phyloP scores from a whole-genome alignment of 2,888 invertebrate genomes.

The Theretra japonica region DNA sequence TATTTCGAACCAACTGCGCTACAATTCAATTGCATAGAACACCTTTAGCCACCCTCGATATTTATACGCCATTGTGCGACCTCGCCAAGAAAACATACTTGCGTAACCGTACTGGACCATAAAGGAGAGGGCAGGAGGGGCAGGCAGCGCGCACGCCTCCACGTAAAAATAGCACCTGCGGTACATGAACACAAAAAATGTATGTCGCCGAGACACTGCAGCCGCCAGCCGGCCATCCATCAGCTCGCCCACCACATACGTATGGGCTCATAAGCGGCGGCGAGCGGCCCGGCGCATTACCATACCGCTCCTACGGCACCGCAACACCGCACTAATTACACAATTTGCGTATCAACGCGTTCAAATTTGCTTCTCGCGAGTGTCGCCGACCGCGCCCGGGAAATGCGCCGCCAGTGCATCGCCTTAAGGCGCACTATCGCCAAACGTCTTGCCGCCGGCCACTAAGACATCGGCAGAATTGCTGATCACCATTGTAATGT shows the following conservation, averaged over 20 bases:
- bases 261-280: slow-evolving; percentile 38
- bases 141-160: neutral
- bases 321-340: slow-evolving; percentile 72
- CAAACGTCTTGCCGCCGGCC: slow-evolving; percentile 52
- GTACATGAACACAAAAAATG: slow-evolving; percentile 51
- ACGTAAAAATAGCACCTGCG: slow-evolving; percentile 42
- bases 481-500: slow-evolving; percentile 79
- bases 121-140: neutral
- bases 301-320: slow-evolving; percentile 64
- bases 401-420: slow-evolving; percentile 35
- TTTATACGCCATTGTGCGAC: slow-evolving; percentile 12
- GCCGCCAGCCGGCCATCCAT: slow-evolving; percentile 47
- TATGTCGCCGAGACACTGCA: slow-evolving; percentile 49
- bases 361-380: slow-evolving; percentile 41
- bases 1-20: slow-evolving; percentile 10
- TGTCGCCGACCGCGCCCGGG: slow-evolving; percentile 34
- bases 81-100: slow-evolving; percentile 8
- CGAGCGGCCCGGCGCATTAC: slow-evolving; percentile 55
- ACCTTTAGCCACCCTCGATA: slow-evolving; percentile 7
- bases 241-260: slow-evolving; percentile 45
- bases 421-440: slow-evolving; percentile 47
- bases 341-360: slow-evolving; percentile 74
- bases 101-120: slow-evolving; percentile 42
- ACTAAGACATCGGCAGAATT: slow-evolving; percentile 68
- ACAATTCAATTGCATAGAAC: slow-evolving; percentile 22